A percentile compares a stretch with the other conserved stretches of the same genome.
These are phyloP conservation scores for Teinopalpus imperialis DNA, from an alignment of 2,888 invertebrate genomes.

Conservation along the genomic window DNA sequence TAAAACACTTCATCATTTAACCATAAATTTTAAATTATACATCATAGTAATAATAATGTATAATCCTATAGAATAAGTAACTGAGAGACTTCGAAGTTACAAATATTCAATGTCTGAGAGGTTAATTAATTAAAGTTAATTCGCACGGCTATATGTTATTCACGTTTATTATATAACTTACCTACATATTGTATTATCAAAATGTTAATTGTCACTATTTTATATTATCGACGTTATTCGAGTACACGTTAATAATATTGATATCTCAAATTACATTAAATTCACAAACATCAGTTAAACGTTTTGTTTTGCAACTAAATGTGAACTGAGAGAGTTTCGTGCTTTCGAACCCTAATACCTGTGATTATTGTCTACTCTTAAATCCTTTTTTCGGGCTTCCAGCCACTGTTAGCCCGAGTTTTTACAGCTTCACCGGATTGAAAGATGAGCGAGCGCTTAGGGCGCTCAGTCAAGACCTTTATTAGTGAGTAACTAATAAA, in stretches of 20 bases:
- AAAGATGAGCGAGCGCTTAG: too few species aligned
- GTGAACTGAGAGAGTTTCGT: conserved; percentile 51
- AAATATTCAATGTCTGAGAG: conserved; percentile 6
- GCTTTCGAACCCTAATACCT: conserved; percentile 54
- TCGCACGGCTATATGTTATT: conserved; percentile 9
- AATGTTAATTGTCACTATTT: conserved; percentile 5
- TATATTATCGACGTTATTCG: neutral
- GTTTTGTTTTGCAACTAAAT: conserved; percentile 48
- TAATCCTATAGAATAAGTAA: too few species aligned
- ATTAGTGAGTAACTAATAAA: too few species aligned
- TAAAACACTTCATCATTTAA: too few species aligned
- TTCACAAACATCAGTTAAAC: conserved; percentile 32
- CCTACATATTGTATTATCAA: conserved; percentile 8
- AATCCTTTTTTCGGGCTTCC: too few species aligned
- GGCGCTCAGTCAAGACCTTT: too few species aligned
- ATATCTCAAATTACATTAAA: conserved; percentile 29
- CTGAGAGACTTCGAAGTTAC: conserved; percentile 3
- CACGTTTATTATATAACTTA: conserved; percentile 14
- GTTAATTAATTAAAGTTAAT: conserved; percentile 9
- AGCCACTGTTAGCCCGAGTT: too few species aligned
- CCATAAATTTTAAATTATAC: too few species aligned
- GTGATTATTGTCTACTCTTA: conserved; percentile 65
- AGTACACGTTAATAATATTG: neutral
- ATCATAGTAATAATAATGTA: too few species aligned
- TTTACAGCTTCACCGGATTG: too few species aligned